Conservation (phyloP, 2,888 invertebrate genomes). For the Dryobota labecula region DNA sequence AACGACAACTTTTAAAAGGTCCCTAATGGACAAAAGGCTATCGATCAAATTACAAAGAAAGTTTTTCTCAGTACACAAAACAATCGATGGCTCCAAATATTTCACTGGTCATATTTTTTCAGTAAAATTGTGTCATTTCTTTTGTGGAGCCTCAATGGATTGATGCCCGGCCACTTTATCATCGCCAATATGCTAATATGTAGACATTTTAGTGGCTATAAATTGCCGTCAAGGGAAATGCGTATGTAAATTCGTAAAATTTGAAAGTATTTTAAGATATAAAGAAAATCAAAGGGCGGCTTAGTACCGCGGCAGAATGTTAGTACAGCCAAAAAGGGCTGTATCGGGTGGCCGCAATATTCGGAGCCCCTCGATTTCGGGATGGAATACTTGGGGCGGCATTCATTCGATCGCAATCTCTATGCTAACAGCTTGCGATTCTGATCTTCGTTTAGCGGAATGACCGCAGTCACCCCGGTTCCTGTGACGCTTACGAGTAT, state of each 20-base stretch:
- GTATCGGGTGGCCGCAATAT: constrained; percentile 87
- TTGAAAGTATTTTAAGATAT: constrained; percentile 78
- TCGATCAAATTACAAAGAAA: constrained; percentile 89
- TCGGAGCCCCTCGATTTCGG: constrained; percentile 86
- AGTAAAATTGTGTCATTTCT: constrained; percentile 77
- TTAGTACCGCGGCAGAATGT: constrained; percentile 82
- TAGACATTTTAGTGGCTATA: constrained; percentile 69
- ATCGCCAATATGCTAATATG: constrained; percentile 65
- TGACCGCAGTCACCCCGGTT: constrained; percentile 89
- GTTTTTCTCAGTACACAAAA: constrained; percentile 85
- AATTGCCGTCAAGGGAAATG: constrained; percentile 66
- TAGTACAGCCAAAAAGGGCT: constrained; percentile 85
- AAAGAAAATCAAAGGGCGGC: constrained; percentile 84
- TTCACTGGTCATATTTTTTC: constrained; percentile 77
- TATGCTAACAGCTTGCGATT: constrained; percentile 91
- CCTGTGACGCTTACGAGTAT: constrained; percentile 85
- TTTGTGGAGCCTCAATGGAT: constrained; percentile 71
- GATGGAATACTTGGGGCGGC: constrained; percentile 88
- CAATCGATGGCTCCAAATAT: constrained; percentile 83
- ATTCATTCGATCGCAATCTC: constrained; percentile 90
- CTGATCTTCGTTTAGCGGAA: constrained; percentile 91
- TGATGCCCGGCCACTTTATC: constrained; percentile 69
- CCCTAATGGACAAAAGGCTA: constrained; percentile 88
- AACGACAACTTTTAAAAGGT: constrained; percentile 88
- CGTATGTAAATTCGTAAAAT: constrained; percentile 74